phyloP scores from a whole-genome alignment of 2,888 invertebrate genomes.

The Lasioglossum malachurum region DNA sequence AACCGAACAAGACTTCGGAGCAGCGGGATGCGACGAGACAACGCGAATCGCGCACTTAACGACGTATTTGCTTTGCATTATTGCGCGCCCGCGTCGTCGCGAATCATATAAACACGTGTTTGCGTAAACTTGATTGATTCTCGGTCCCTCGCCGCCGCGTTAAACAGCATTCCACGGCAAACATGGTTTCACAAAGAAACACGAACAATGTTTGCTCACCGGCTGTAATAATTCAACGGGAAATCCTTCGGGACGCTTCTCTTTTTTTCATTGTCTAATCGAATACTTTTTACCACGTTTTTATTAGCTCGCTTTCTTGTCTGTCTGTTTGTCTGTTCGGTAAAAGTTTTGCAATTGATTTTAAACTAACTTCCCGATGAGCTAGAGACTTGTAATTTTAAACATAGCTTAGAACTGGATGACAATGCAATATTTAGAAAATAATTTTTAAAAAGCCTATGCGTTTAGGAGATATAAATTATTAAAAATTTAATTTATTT shows the following conservation, averaged over 20 bases:
- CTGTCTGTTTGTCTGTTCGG: no score
- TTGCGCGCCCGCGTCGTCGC: constrained; percentile 7
- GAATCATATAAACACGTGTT: constrained; percentile 35
- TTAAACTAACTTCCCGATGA: no score
- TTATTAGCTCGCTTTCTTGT: no score
- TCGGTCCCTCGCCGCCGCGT: background rate
- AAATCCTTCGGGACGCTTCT: background rate
- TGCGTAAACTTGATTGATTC: constrained; percentile 46
- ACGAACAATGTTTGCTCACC: background rate
- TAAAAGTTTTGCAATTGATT: no score
- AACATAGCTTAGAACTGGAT: no score
- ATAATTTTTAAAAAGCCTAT: no score
- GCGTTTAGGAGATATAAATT: no score
- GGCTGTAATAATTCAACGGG: background rate
- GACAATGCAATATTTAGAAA: no score
- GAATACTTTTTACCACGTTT: background rate
- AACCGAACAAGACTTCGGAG: background rate
- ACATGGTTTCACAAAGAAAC: constrained; percentile 22
- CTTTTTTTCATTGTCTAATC: background rate
- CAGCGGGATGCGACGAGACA: background rate
- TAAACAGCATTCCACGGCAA: constrained; percentile 35
- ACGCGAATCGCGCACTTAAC: background rate
- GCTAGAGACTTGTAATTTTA: no score
- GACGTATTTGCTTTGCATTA: constrained; percentile 38
- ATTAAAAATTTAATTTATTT: no score